Evolutionary conservation across 2,888 invertebrate species (phyloP), one percentile per base, ranked within the genome.

Genomic region (Spisula solida): DNA sequence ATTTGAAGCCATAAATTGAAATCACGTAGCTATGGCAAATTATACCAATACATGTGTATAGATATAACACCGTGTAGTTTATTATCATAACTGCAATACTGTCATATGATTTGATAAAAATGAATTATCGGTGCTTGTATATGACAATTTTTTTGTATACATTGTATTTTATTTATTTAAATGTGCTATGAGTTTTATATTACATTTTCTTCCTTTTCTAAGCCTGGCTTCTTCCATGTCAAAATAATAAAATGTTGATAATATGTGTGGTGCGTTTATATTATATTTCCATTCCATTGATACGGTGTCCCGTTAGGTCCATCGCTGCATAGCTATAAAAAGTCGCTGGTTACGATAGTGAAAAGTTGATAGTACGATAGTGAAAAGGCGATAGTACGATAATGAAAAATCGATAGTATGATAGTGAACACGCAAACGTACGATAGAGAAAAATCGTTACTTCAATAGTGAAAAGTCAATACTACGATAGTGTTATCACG

Each of bases 131-230:
- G 25, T 25, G 29, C 14, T 70, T 70, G 14, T 75, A 75, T 75
- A 75, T 34, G 16, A 34, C 12, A 75, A 60, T 60, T 31, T 4
- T 2, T 70, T 14, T 34, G 75, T 34, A 75, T 14, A 70, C 6
- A 29, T n/a, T n/a, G n/a, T 75, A 34, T 75, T 31, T 16, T 75
- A 75, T 75, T 75, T 75, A 75, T 75, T 75, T 75, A 75, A 18
- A 75, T 75, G 75, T 75, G 29, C 29, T 75, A 31, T 34, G 34
- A 25, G 31, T 41, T 31, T 75, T 75, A 31, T 31, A 75, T 75
- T 16, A 34, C 31, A 31, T 34, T 31, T 34, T 75, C 75, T 31
- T 25, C 29, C n/a, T 14, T 75, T 75, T 34, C 31, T 0, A 66
- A 25, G 60, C 25, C 25, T 25, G 25, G 18, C 31, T 75, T 75